A percentile compares a stretch with the other conserved stretches of the same genome.
Conservation (phyloP, 2,113 vertebrate species). For the Psilopogon haemacephalus region DNA sequence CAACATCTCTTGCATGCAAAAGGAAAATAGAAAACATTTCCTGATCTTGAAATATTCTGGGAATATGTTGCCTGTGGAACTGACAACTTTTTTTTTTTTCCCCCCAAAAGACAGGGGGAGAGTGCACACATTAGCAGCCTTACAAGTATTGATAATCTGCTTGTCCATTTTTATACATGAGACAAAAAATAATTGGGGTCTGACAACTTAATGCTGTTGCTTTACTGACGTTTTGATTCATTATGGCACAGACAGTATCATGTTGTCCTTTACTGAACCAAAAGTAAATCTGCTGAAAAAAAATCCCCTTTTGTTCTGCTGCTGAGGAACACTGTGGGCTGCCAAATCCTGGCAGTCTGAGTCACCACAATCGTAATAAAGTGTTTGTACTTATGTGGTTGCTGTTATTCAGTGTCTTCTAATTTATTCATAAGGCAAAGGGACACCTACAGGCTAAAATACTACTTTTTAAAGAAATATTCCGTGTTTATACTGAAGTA, state of each 20-base stretch:
- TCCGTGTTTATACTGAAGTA: background rate
- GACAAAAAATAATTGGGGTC: background rate
- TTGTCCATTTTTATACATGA: background rate
- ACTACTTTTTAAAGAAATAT: constrained; percentile 31
- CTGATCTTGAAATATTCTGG: background rate
- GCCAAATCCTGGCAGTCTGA: constrained; percentile 64
- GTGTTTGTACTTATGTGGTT: constrained; percentile 23
- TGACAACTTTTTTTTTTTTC: background rate
- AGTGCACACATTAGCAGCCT: background rate
- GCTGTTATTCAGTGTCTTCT: constrained; percentile 45
- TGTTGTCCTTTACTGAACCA: constrained; percentile 63
- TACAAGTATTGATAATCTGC: background rate
- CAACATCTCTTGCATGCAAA: background rate
- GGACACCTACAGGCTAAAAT: constrained; percentile 27
- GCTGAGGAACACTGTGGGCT: constrained; percentile 62
- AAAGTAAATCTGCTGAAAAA: constrained; percentile 43
- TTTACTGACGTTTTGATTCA: constrained; percentile 42
- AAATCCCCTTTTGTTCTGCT: constrained; percentile 65
- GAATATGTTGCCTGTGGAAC: background rate
- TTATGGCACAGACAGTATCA: constrained; percentile 46
- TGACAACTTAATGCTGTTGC: background rate
- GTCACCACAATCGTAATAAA: constrained; percentile 62
- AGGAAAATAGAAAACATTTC: background rate
- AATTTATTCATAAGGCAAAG: constrained; percentile 45
- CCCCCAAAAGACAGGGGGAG: background rate